Evolutionary conservation across 1,140 invertebrate genomes (phyloP), one percentile per base, ranked within the genome.

Genomic region (Aphidius gifuensis): DNA sequence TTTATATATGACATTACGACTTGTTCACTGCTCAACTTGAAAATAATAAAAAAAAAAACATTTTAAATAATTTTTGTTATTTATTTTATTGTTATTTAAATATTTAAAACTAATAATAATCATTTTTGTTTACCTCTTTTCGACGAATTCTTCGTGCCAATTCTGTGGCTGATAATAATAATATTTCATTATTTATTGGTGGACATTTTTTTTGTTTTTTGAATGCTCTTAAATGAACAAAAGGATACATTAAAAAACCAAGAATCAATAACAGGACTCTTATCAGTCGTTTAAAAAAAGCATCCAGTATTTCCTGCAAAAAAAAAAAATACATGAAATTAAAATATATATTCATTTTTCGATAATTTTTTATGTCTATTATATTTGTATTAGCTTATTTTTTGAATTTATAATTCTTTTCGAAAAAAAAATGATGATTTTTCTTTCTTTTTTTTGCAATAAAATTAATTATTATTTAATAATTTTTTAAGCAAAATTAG

Each of bases 1-100:
- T 78, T 74, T 21, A 90, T 86, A 62, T 86, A 90, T 0, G 86
- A 83, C 62, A 75, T 70, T 0, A 90, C 83, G 3, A 90, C 85
- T 68, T 85, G 82, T 69, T 85, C 83, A 71, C 83, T 81, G 65
- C 76, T 83, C 16, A 86, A 69, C 84, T 86, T 32, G 23, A 32
- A 16, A 16, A 32, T 32, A 69, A 5, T 5, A 23, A 40, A 4
- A n/a, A 54, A 54, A 64, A 51, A 32, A 42, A 65, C 47, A 16
- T 42, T 23, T 39, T 44, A 49, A 45, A 51, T 32, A 3, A 32
- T 32, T 32, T 32, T 32, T 32, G 2, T 32, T 32, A 3, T 32
- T 32, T 32, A 32, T 32, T 32, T 32, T 16, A 16, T 32, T 32
- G 2, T 32, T 32, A 39, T 1, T 5, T 3, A 46, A 53, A 9